Evolutionary conservation across 35 echinoderm and acorn worm genomes (phyloP).

Genomic region (Hemicentrotus pulcherrimus): DNA sequence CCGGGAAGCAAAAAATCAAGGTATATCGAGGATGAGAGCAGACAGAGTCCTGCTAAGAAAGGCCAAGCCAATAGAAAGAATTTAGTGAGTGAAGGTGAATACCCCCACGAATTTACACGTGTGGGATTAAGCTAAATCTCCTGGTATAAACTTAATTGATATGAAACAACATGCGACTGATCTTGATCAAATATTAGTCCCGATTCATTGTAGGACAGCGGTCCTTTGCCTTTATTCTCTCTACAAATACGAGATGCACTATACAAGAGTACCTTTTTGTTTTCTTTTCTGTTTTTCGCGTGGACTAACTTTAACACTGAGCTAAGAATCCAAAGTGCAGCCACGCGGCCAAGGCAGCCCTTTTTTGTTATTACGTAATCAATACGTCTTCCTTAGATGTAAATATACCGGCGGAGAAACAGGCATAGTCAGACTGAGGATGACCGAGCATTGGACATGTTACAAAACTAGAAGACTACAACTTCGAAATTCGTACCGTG

Average conservation of each 20-base stretch:
- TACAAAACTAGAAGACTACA: too few species aligned
- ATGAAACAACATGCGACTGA: conserved; percentile 28
- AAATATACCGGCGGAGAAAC: background rate
- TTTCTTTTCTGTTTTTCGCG: background rate
- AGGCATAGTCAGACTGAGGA: too few species aligned
- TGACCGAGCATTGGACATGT: too few species aligned
- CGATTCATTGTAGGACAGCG: background rate
- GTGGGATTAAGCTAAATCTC: conserved; percentile 50
- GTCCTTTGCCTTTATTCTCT: background rate
- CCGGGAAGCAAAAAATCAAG: background rate
- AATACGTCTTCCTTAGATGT: background rate
- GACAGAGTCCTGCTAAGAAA: background rate
- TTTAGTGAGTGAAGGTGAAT: background rate
- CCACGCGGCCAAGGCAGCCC: background rate
- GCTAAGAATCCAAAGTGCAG: background rate
- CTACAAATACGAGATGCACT: background rate
- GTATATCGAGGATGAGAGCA: background rate
- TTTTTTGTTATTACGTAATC: background rate
- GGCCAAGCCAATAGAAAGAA: background rate
- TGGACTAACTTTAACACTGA: background rate
- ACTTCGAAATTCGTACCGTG: too few species aligned
- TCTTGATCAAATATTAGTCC: conserved; percentile 47
- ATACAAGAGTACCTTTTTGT: background rate
- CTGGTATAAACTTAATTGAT: conserved; percentile 33
- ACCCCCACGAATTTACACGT: conserved; percentile 35